Base-by-base conservation (phyloP, 2,113 vertebrate species). In the Catharus bicknelli region DNA sequence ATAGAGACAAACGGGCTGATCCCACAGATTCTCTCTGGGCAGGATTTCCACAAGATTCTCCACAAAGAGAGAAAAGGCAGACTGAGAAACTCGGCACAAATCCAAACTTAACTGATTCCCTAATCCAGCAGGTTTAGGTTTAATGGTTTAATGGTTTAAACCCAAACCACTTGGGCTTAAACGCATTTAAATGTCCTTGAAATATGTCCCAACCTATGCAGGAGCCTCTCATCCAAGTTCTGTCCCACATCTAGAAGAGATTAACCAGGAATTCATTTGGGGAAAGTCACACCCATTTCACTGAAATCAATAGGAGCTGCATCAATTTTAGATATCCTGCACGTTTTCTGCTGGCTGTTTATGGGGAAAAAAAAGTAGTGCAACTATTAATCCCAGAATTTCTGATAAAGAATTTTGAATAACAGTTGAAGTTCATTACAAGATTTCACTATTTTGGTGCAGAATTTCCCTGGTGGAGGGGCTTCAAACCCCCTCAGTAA, bases 401-500 rank as follows among this genome's bases (percentile, higher is more conserved):
- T 93, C 92, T 82, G 80, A 83, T 74, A 79, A 70, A 83, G 81
- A 94, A 54, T 93, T 94, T 91, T 80, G 38, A 96, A 90, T 93
- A 74, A 55, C n/a, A 78, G 80, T 78, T 83, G 72, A 82, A 93
- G 95, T 89, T 93, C 64, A 86, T 96, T 70, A 83, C 25, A 75
- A 95, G 92, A 92, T 91, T 94, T 93, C 78, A 83, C 69, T 95
- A n/a, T 96, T 97, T 95, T 40, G 32, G 81, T 89, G 92, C 38
- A 51, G 94, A 95, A 95, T 94, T 97, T 97, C 81, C 86, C 59
- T 67, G 67, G 55, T 79, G 85, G 90, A 93, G 88, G 63, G 91
- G 85, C 79, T 97, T 92, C 92, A 97, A 96, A 95, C 80, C 96
- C 87, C 67, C 70, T 77, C 90, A 95, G 86, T 97, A 97, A 97